phyloP scores from a whole-genome alignment of 2,113 vertebrate species.

The Plectropomus leopardus region DNA sequence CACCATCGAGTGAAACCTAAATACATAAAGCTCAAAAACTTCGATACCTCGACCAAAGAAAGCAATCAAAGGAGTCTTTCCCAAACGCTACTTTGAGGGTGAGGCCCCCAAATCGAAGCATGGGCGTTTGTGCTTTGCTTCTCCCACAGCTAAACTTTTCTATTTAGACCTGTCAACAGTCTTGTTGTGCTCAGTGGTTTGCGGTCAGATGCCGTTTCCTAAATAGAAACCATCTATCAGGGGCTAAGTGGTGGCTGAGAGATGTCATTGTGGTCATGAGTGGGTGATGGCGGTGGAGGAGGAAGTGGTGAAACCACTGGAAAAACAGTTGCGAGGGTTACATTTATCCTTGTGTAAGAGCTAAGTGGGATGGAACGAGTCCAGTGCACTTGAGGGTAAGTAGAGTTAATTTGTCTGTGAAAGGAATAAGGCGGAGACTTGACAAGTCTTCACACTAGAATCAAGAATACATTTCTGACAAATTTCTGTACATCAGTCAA shows the following conservation, averaged over 20 bases:
- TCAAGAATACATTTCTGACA: conserved; percentile 8
- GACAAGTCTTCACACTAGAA: conserved; percentile 8
- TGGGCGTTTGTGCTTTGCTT: conserved; percentile 60
- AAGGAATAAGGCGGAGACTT: conserved; percentile 16
- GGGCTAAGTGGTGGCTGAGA: conserved; percentile 78
- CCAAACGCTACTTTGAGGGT: conserved; percentile 52
- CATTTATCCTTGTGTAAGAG: conserved; percentile 67
- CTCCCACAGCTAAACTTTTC: conserved; percentile 63
- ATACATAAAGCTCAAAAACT: conserved; percentile 51
- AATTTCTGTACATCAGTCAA: not conserved
- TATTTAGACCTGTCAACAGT: conserved; percentile 78
- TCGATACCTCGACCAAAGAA: conserved; percentile 45
- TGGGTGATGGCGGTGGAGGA: conserved; percentile 71
- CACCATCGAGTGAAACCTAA: conserved; percentile 33
- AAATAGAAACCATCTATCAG: conserved; percentile 85
- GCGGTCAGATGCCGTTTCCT: conserved; percentile 73
- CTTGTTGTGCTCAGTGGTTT: conserved; percentile 77
- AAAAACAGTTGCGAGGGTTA: conserved; percentile 65
- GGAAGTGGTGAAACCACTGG: conserved; percentile 70
- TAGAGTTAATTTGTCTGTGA: conserved; percentile 57
- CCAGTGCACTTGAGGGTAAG: conserved; percentile 42
- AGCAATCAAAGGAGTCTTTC: conserved; percentile 55
- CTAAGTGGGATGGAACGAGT: conserved; percentile 52
- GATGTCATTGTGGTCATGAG: conserved; percentile 81
- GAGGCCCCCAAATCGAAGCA: conserved; percentile 41